Evolutionary conservation across 2,888 invertebrate genomes (phyloP), one percentile per base, ranked within the genome.

Genomic region (Athripsodes cinereus): DNA sequence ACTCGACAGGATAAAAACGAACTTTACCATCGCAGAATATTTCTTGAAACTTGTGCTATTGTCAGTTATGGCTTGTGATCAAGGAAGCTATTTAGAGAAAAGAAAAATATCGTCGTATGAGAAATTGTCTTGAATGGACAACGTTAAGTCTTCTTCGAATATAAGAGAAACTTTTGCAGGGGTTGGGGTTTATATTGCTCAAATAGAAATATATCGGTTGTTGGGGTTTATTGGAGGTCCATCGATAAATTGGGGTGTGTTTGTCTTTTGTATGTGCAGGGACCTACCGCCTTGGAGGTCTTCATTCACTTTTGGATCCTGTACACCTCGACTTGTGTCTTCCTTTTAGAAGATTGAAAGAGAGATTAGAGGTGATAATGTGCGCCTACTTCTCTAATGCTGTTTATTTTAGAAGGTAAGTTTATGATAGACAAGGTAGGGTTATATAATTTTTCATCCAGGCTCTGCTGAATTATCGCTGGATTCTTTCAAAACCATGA

Each of bases 261-360:
- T 74, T 71, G 76, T 75, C 76, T 75, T 40, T 78, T 78, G 78
- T 77, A 74, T 78, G 78, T 77, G 78, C 78, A 78, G 78, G 78
- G 74, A 71, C 71, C 71, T 68, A 69, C 66, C 46, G 65, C 52
- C 67, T 57, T 52, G 31, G 60, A 53, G 60, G 47, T 54, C 35
- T 55, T 44, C 44, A 48, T 34, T 35, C 46, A 35, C 35, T 22
- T 22, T 20, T 34, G 49, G 55, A 19, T 34, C 18, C 21, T n/a
- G 48, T 18, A 48, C 56, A 56, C 44, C 47, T 52, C 50, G 20
- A 44, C 51, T 48, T 54, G 49, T 58, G 53, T 50, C 57, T 53
- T 60, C 59, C 58, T 61, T 59, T 58, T 61, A 47, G 54, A 31
- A 34, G 16, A 47, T 31, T 46, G 52, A 51, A 35, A 52, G 49